Evolutionary conservation across 1,140 invertebrate genomes (phyloP), one percentile per base, ranked within the genome.

Genomic region (Rhyzopertha dominica): DNA sequence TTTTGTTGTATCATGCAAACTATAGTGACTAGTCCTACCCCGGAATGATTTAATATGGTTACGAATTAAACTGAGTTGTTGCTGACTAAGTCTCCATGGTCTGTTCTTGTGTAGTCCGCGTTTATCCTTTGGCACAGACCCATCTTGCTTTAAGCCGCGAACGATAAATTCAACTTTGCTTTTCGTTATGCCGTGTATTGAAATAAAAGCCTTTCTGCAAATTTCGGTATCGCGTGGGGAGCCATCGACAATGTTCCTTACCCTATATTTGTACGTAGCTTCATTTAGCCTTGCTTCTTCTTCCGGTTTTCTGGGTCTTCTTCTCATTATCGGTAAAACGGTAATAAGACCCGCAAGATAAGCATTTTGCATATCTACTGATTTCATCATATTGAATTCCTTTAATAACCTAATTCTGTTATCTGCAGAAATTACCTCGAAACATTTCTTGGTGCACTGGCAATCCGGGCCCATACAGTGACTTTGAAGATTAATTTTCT

Each of bases 341-440:
- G 12, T 47, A 8, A 51, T 51, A 12, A 44, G 17, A 28, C 50
- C 46, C 19, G 19, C 39, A 16, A 52, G 38, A 25, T 48, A 38
- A 17, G 36, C 13, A 29, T 48, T 52, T 43, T 48, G 49, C n/a
- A 37, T 40, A 38, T 52, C 26, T 13, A 30, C 14, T 8, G 22
- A 1, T 0, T 13, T n/a, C 8, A 47, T 13, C 18, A 23, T 5
- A 41, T 47, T 47, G 16, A 40, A 47, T 25, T 41, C 35, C 14
- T 26, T 28, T 8, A 45, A 29, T 9, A 47, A 32, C 13, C 22
- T 23, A 43, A n/a, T 13, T 29, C 32, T 36, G 3, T 1, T 14
- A 14, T 24, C 10, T 13, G 14, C n/a, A n/a, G 30, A 1, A 17
- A 41, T 18, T 24, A 3, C 41, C 28, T 51, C 36, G 23, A 26